phyloP scores from a whole-genome alignment of 2,797 vertebrate species.

The Chrosomus eos region DNA sequence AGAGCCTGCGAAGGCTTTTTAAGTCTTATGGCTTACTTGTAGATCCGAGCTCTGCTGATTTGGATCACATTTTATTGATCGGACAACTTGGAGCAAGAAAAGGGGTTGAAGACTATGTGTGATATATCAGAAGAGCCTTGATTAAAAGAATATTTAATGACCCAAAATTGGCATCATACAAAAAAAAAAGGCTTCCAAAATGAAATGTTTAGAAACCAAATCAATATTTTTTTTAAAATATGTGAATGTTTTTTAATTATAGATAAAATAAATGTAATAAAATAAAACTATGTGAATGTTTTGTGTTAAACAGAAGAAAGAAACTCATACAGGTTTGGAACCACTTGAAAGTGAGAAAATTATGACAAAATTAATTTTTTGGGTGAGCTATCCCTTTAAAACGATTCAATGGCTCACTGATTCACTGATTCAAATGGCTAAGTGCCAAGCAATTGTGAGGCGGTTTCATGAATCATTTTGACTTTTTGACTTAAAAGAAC shows the following conservation, averaged over 20 bases:
- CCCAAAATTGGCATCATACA: not conserved
- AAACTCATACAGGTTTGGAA: too few relatives aligned
- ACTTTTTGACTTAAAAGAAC: not conserved
- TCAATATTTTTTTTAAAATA: not conserved
- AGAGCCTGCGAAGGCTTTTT: constrained; percentile 69
- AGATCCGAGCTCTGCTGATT: constrained; percentile 64
- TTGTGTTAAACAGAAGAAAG: too few relatives aligned
- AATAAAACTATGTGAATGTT: not conserved
- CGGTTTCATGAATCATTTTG: not conserved
- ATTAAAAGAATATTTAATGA: not conserved
- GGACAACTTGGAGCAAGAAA: constrained; percentile 68
- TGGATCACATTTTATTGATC: constrained; percentile 64
- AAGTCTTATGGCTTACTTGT: constrained; percentile 73
- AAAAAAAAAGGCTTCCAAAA: not conserved
- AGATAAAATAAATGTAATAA: too few relatives aligned
- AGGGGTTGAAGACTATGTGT: constrained; percentile 57
- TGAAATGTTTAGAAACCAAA: not conserved
- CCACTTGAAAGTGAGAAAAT: too few relatives aligned
- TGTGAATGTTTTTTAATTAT: not conserved
- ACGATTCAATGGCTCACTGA: too few relatives aligned
- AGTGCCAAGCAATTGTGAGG: too few relatives aligned
- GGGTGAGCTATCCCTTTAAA: too few relatives aligned
- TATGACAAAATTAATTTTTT: too few relatives aligned
- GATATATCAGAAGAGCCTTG: not conserved
- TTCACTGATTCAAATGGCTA: too few relatives aligned